A percentile compares a stretch with the other conserved stretches of the same genome.
phyloP scores from a whole-genome alignment of 2,888 invertebrate genomes.

The Punctoribates punctum region DNA sequence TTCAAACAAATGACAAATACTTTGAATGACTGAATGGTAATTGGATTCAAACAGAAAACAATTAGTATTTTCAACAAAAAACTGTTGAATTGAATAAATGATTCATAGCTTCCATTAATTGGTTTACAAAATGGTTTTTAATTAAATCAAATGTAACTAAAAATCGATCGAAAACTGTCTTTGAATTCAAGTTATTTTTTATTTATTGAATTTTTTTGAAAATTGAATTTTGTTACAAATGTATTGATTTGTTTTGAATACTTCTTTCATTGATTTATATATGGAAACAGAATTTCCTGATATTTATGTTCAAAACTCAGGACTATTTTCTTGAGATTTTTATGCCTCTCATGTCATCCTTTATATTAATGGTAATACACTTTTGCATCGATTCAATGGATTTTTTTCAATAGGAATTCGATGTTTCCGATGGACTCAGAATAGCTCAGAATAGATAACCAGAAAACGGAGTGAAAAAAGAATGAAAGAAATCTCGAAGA shows the following conservation, averaged over 20 bases:
- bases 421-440: background rate
- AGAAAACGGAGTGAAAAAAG: background rate
- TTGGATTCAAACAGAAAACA: background rate
- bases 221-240: too few species aligned
- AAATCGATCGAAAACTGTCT: too few species aligned
- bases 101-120: too few species aligned
- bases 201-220: too few species aligned
- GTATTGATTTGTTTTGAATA: background rate
- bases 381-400: slow-evolving; percentile 5
- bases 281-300: background rate
- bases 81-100: too few species aligned
- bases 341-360: background rate
- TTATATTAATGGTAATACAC: slow-evolving; percentile 15
- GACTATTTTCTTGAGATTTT: background rate
- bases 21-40: background rate
- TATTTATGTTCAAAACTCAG: slow-evolving; percentile 12
- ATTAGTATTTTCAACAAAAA: background rate
- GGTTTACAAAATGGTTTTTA: too few species aligned
- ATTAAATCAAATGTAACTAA: too few species aligned
- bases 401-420: background rate
- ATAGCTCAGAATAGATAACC: slow-evolving; percentile 1
- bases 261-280: background rate
- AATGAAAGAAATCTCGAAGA: background rate
- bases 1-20: background rate
- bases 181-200: too few species aligned